phyloP scores from a whole-genome alignment of 2,888 invertebrate species.

The Cephus spinipes region DNA sequence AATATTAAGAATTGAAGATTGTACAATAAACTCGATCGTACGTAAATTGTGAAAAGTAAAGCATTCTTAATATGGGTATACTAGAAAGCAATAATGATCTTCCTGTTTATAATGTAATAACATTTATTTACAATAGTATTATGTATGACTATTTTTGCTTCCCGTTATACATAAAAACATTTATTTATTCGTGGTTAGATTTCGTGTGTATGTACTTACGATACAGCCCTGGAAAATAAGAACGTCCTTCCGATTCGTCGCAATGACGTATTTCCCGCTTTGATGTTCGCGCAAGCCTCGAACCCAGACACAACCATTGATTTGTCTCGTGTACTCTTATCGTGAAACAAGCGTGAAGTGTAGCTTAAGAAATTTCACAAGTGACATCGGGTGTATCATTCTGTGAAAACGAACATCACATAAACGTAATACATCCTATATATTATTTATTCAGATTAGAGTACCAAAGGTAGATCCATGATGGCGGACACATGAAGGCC shows the following conservation, averaged over 20 bases:
- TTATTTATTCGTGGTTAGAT: background rate
- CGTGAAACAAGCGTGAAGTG: background rate
- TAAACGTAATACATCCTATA: background rate
- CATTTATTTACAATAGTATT: too few relatives aligned
- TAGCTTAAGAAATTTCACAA: background rate
- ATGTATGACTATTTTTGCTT: too few relatives aligned
- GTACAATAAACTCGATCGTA: background rate
- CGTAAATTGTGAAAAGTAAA: background rate
- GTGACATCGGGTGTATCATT: background rate
- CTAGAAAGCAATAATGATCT: too few relatives aligned
- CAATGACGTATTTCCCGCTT: conserved; percentile 35
- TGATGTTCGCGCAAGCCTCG: conserved; percentile 19
- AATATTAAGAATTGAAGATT: background rate
- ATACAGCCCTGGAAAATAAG: background rate
- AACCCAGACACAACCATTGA: conserved; percentile 23
- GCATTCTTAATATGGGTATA: too few relatives aligned
- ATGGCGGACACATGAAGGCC: conserved; percentile 40
- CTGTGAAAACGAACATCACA: background rate
- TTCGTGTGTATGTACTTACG: background rate
- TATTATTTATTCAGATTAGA: background rate
- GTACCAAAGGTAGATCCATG: conserved; percentile 25
- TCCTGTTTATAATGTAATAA: too few relatives aligned
- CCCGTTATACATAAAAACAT: background rate
- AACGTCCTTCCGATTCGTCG: background rate
- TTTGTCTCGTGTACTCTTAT: background rate